Evolutionary conservation across 2,888 invertebrate species (phyloP).

Genomic region (Geophilus truncorum): DNA sequence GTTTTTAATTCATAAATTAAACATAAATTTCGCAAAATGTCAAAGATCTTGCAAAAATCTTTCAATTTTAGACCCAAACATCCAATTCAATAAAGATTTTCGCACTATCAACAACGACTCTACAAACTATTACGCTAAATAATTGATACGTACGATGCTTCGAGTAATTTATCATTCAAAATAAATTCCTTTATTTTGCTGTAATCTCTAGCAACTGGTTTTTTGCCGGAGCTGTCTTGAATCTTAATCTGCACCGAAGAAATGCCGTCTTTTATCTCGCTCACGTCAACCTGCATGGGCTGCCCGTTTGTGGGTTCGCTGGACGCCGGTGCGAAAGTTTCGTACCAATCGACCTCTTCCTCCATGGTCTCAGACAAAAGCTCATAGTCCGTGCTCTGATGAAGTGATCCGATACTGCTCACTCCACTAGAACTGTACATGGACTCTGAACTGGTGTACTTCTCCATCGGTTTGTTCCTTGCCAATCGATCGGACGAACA

Average conservation of each 20-base stretch:
- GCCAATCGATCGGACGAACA: neutral
- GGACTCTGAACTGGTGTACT: constrained; percentile 48
- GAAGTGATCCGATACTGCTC: constrained; percentile 50
- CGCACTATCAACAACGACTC: no score
- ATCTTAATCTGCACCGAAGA: constrained; percentile 45
- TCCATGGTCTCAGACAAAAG: constrained; percentile 29
- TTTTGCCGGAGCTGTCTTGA: constrained; percentile 38
- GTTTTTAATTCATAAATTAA: no score
- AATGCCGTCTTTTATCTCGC: constrained; percentile 44
- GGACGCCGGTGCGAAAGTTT: neutral
- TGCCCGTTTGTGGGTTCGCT: neutral
- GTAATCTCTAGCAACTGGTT: constrained; percentile 39
- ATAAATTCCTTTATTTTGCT: constrained; percentile 48
- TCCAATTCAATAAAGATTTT: no score
- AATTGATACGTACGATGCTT: constrained; percentile 49
- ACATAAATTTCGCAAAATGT: no score
- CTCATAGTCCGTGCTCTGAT: constrained; percentile 40
- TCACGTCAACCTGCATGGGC: constrained; percentile 40
- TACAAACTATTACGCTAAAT: neutral
- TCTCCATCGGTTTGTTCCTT: constrained; percentile 42
- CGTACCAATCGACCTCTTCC: neutral
- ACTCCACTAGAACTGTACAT: constrained; percentile 52
- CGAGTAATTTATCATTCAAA: constrained; percentile 46
- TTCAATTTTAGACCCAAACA: no score
- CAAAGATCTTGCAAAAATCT: no score